Evolutionary conservation across 2,113 vertebrate genomes (phyloP).

Genomic region (Tiliqua scincoides): DNA sequence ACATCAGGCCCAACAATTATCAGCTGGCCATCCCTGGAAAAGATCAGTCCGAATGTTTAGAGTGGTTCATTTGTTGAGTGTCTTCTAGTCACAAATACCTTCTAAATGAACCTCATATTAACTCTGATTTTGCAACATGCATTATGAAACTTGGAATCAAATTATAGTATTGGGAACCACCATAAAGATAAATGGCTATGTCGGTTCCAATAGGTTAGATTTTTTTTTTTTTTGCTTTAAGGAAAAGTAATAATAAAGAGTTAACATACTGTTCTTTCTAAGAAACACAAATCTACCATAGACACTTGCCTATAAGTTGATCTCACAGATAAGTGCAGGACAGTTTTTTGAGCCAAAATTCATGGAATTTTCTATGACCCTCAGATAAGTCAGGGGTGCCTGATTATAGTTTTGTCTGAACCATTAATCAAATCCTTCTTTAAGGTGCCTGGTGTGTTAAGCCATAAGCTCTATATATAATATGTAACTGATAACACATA

Average conservation of each 20-base stretch:
- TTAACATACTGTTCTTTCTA: neutral
- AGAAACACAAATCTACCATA: neutral
- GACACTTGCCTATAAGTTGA: too few species aligned
- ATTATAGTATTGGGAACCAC: neutral
- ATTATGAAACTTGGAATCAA: constrained; percentile 19
- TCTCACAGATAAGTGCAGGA: too few species aligned
- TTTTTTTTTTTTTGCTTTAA: neutral
- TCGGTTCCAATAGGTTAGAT: constrained; percentile 9
- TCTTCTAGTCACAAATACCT: neutral
- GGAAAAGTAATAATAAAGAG: neutral
- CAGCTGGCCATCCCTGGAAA: neutral
- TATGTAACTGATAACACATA: too few species aligned
- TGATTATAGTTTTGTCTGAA: too few species aligned
- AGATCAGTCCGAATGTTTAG: neutral
- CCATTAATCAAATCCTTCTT: too few species aligned
- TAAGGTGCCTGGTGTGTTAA: too few species aligned
- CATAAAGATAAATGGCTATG: constrained; percentile 21
- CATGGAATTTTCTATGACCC: too few species aligned
- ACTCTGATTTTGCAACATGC: constrained; percentile 24
- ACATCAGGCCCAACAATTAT: neutral
- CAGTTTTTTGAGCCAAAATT: too few species aligned
- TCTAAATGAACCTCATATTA: neutral
- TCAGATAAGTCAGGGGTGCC: too few species aligned
- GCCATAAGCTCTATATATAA: too few species aligned
- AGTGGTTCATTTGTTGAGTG: neutral